Percentiles rank a stretch among this genome's conserved stretches.
phyloP scores from a whole-genome alignment of 2,888 invertebrate species.

The Amblyjoppa proteus region DNA sequence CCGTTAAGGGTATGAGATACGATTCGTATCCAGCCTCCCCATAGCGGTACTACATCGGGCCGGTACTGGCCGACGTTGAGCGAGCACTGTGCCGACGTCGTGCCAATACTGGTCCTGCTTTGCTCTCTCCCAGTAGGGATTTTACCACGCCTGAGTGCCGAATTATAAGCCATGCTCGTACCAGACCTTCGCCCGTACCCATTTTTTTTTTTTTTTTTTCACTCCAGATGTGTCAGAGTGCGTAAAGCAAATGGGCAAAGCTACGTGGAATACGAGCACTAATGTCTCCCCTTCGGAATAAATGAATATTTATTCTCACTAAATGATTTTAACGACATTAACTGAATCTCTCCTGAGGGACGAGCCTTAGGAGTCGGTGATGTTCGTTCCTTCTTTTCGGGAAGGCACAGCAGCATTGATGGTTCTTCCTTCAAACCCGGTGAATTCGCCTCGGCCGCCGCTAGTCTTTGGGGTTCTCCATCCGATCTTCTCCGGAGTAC shows the following conservation, averaged over 20 bases:
- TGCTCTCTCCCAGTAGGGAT: too few species aligned
- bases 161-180: too few species aligned
- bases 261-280: not conserved
- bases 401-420: not conserved
- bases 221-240: not conserved
- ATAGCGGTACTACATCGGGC: too few species aligned
- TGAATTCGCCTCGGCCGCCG: not conserved
- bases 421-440: slow-evolving; percentile 5
- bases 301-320: slow-evolving; percentile 23
- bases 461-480: slow-evolving; percentile 28
- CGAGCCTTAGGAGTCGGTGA: not conserved
- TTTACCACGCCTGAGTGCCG: too few species aligned
- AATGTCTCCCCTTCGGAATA: not conserved
- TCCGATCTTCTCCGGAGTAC: slow-evolving; percentile 40
- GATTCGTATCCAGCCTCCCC: too few species aligned
- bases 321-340: slow-evolving; percentile 28
- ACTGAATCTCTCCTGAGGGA: not conserved
- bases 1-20: too few species aligned
- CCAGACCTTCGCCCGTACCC: too few species aligned
- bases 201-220: not conserved
- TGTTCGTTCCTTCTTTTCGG: not conserved
- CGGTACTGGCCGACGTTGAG: too few species aligned
- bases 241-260: not conserved
- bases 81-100: too few species aligned
- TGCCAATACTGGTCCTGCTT: too few species aligned